A percentile compares a stretch with the other conserved stretches of the same genome.
Evolutionary conservation across 2,888 invertebrate species (phyloP).

Genomic region (Antheraea assamensis): DNA sequence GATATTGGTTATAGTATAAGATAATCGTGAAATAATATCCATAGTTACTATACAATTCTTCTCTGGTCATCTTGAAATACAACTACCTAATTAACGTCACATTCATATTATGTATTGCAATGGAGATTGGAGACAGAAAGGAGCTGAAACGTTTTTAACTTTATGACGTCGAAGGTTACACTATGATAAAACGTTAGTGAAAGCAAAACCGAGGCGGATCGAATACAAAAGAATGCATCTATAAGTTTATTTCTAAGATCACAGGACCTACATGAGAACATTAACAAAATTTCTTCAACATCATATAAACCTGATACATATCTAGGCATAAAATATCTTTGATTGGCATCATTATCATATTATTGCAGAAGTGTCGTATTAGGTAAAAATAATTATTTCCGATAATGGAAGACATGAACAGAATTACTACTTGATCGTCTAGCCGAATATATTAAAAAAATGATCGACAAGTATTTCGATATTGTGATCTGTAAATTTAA

Average conservation of each 20-base stretch:
- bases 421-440: neutral
- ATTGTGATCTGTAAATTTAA: too few species aligned
- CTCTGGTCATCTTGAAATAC: neutral
- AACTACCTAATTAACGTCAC: neutral
- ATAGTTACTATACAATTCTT: neutral
- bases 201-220: slow-evolving; percentile 44
- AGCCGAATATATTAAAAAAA: neutral
- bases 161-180: slow-evolving; percentile 47
- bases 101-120: neutral
- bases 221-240: slow-evolving; percentile 35
- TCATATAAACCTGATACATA: neutral
- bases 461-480: neutral
- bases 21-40: neutral
- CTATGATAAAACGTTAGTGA: slow-evolving; percentile 50
- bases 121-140: neutral
- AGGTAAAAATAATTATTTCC: neutral
- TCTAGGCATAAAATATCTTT: neutral
- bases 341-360: neutral
- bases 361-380: neutral
- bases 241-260: slow-evolving; percentile 21
- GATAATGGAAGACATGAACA: neutral
- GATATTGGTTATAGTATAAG: neutral
- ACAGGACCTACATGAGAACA: neutral
- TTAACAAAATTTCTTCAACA: neutral
- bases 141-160: slow-evolving; percentile 42